phyloP scores from a whole-genome alignment of 2,888 invertebrate genomes.

The Drosophila conformis region DNA sequence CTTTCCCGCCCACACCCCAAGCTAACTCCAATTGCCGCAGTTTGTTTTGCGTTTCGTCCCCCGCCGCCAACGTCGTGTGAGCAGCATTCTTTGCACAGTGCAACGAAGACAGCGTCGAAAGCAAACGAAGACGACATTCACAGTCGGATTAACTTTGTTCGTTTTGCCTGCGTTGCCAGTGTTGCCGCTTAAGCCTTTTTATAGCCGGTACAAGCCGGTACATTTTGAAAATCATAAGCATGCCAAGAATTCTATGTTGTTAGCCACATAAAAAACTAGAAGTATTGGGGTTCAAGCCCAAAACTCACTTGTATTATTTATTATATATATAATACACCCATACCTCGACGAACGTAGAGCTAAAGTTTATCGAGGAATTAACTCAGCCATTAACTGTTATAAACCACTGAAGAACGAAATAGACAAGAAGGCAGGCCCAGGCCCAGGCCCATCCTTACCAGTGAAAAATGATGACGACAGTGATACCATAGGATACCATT shows the following conservation, averaged over 20 bases:
- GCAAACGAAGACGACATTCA: constrained; percentile 22
- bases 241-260: background rate
- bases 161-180: constrained; percentile 6
- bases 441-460: too few species aligned
- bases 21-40: constrained; percentile 26
- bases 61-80: constrained; percentile 1
- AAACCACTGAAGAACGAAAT: too few species aligned
- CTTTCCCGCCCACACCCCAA: background rate
- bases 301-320: background rate
- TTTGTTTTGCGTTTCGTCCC: constrained; percentile 10
- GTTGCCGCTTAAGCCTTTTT: constrained; percentile 1
- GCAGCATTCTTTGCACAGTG: constrained; percentile 57
- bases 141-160: constrained; percentile 35
- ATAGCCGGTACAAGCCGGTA: background rate
- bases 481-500: too few species aligned
- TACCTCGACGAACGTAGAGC: too few species aligned
- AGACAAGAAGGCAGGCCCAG: too few species aligned
- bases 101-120: constrained; percentile 45
- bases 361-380: too few species aligned
- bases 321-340: background rate
- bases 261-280: background rate
- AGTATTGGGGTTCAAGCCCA: background rate
- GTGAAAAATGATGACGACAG: too few species aligned
- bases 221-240: background rate
- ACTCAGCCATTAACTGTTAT: too few species aligned